A percentile compares a stretch with the other conserved stretches of the same genome.
Evolutionary conservation across 2,797 vertebrate genomes (phyloP).

Genomic region (Eulemur coronatus): DNA sequence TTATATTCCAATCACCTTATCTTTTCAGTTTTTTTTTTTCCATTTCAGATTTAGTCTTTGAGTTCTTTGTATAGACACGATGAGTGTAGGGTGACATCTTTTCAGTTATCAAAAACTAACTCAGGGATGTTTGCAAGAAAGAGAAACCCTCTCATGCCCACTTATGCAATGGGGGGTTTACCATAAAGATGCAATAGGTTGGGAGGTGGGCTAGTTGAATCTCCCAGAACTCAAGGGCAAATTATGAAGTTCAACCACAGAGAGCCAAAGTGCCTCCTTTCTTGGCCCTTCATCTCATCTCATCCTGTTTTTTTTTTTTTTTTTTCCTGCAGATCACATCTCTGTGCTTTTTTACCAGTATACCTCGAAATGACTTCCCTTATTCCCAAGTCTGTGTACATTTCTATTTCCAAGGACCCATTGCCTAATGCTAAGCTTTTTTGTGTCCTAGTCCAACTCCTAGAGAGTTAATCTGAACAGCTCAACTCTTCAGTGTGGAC

Average conservation of each 20-base stretch:
- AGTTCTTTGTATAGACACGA: neutral
- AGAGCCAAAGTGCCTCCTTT: fast-evolving
- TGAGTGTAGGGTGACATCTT: neutral
- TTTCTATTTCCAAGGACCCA: neutral
- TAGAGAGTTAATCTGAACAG: neutral
- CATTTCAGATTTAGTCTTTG: neutral
- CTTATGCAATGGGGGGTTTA: neutral
- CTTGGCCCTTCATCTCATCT: neutral
- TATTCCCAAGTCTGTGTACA: neutral
- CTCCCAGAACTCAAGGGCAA: neutral
- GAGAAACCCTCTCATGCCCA: neutral
- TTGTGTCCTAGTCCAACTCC: neutral
- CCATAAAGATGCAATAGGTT: neutral
- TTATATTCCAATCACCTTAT: neutral
- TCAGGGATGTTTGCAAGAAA: neutral
- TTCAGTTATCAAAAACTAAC: neutral
- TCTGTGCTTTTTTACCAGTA: neutral
- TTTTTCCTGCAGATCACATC: neutral
- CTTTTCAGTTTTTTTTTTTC: no score
- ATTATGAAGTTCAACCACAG: neutral
- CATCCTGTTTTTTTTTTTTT: neutral
- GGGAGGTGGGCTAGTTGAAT: neutral
- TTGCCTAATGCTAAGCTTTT: neutral
- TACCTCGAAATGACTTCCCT: neutral
- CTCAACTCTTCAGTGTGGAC: neutral